phyloP scores from a whole-genome alignment of 2,797 vertebrate species.

The Molossus alvarezi region DNA sequence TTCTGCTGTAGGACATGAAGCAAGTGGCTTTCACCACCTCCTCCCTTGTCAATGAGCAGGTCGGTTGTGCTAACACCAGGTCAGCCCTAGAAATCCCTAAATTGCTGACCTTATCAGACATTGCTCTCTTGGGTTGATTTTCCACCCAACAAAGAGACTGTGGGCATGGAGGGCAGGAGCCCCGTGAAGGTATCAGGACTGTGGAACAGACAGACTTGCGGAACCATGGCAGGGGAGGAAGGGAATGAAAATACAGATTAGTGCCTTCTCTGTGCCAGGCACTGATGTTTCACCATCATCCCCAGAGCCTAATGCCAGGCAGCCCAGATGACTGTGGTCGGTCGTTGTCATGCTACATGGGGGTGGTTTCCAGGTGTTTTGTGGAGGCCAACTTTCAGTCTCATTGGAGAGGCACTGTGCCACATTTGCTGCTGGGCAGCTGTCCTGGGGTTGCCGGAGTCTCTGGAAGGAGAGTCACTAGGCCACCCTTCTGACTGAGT shows the following conservation, averaged over 20 bases:
- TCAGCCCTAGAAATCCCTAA: neutral
- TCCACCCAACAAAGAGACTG: neutral
- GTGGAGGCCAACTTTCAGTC: neutral
- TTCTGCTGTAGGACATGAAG: neutral
- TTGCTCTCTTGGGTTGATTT: neutral
- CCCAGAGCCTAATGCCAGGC: neutral
- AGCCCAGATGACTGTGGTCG: neutral
- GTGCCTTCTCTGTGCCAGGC: neutral
- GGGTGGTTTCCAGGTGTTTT: neutral
- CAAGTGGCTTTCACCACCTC: neutral
- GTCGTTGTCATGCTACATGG: neutral
- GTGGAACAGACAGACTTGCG: neutral
- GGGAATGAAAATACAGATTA: neutral
- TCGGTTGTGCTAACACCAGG: neutral
- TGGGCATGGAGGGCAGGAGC: rapidly evolving
- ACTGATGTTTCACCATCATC: too few relatives aligned
- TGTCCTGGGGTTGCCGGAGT: neutral
- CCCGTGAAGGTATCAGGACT: neutral
- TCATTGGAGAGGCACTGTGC: rapidly evolving
- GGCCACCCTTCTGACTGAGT: neutral
- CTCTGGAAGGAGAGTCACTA: neutral
- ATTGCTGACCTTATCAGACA: neutral
- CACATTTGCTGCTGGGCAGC: neutral
- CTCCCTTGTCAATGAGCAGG: neutral
- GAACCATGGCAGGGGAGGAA: neutral